A percentile compares a stretch with the other conserved stretches of the same genome.
Conservation (phyloP, 2,113 vertebrate species). For the Panthera tigris region DNA sequence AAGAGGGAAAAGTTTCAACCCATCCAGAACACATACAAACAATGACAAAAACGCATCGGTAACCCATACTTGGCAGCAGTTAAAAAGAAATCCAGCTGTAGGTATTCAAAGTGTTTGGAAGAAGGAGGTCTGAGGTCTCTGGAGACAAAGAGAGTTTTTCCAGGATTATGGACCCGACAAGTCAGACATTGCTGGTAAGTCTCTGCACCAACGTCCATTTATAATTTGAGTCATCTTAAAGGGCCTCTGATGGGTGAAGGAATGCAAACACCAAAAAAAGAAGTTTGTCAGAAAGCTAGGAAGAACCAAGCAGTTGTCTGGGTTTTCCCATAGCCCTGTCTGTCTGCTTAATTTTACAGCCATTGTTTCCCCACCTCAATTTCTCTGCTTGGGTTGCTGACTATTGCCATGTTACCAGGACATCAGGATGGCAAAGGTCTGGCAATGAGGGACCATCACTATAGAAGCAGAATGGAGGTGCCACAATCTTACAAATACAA, state of each 20-base stretch:
- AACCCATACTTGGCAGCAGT: background rate
- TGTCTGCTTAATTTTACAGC: background rate
- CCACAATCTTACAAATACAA: background rate
- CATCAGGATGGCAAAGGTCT: background rate
- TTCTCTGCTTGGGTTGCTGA: background rate
- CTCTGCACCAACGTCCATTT: background rate
- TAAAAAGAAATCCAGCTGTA: background rate
- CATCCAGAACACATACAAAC: background rate
- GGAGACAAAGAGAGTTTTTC: background rate
- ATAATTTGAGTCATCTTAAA: background rate
- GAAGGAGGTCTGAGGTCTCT: background rate
- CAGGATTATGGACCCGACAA: background rate
- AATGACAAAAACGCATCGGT: background rate
- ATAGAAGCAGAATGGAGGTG: background rate
- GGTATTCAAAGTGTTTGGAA: background rate
- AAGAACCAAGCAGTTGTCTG: background rate
- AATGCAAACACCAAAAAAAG: background rate
- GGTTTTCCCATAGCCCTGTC: background rate
- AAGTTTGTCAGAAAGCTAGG: background rate
- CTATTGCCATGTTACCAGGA: background rate
- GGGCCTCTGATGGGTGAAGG: background rate
- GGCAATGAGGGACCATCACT: background rate
- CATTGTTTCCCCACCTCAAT: background rate
- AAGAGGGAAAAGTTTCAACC: background rate
- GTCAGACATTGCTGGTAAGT: background rate